These are phyloP conservation scores for Pristionchus entomophagus DNA, from an alignment of 2,888 invertebrate genomes.

Conservation along the genomic window DNA sequence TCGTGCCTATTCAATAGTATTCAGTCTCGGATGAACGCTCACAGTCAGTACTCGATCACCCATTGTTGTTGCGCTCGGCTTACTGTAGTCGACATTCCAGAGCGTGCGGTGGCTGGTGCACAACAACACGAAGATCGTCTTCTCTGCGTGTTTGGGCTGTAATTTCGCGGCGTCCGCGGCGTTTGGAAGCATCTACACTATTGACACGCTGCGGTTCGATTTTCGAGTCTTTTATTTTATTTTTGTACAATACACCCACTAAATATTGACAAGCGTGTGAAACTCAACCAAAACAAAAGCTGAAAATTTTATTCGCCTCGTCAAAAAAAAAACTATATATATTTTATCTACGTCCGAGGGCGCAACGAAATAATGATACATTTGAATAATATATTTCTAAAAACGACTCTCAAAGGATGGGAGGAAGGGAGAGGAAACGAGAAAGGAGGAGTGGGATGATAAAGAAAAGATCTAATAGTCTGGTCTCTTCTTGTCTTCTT, in stretches of 20 bases:
- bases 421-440: too few species aligned
- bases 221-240: neutral
- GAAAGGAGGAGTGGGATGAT: too few species aligned
- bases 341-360: too few species aligned
- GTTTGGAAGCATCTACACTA: conserved; percentile 9
- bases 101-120: conserved; percentile 31
- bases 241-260: neutral
- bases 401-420: too few species aligned
- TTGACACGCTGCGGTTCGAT: conserved; percentile 1
- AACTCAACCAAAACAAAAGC: too few species aligned
- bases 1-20: too few species aligned
- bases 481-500: too few species aligned
- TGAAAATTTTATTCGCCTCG: too few species aligned
- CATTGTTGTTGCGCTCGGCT: neutral
- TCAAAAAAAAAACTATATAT: too few species aligned
- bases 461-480: too few species aligned
- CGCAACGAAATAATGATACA: too few species aligned
- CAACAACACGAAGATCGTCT: conserved; percentile 27
- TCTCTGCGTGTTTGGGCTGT: neutral
- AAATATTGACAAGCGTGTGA: neutral
- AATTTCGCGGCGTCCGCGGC: neutral
- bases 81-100: neutral
- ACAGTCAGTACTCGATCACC: neutral
- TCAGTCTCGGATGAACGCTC: neutral
- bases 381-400: neutral